Base-by-base conservation (phyloP, 2,113 vertebrate species). In the Seriola dumerili region DNA sequence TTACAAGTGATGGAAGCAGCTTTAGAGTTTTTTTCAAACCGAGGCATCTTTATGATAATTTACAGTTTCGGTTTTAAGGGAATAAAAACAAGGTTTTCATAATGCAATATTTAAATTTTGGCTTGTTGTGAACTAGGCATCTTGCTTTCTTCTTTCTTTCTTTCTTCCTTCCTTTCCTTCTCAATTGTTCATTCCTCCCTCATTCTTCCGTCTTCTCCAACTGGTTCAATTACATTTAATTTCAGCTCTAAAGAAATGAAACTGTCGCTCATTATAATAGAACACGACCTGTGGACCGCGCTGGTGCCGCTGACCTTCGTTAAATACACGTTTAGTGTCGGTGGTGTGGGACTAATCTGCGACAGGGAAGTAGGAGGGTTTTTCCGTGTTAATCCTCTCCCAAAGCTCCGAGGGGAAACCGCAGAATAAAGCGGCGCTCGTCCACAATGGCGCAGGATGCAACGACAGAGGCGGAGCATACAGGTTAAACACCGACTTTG, bases 341-440 rank as follows among this genome's bases (percentile, higher is more conserved):
- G 57, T 36, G 13, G 75, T 46, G 66, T 58, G 13, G 59, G 8
- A 76, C 19, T 92, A 81, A 92, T 92, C 83, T 72, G 90, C 64
- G 64, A 80, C 29, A 19, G 80, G 78, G 90, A 66, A 91, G 94
- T 76, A 84, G 90, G 92, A 89, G 92, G 87, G 84, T 90, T 72
- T 80, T 80, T 81, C 58, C 52, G 34, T 4, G 69, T 55, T 95
- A 94, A 94, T 95, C 93, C 90, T 48, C 70, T 63, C 29, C 52
- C 40, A 72, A 62, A 80, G 38, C 72, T 46, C 66, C 0, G 54
- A 29, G 17, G 52, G 69, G 65, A 70, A 73, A 38, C 52, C 16
- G 61, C 59, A 0, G 34, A 34, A 77, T 36, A 75, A 25, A 50
- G 25, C 74, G 12, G 16, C 25, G 70, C n/a, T 61, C 21, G 32